Conservation (phyloP, 2,113 vertebrate species). For the Parotia lawesii region DNA sequence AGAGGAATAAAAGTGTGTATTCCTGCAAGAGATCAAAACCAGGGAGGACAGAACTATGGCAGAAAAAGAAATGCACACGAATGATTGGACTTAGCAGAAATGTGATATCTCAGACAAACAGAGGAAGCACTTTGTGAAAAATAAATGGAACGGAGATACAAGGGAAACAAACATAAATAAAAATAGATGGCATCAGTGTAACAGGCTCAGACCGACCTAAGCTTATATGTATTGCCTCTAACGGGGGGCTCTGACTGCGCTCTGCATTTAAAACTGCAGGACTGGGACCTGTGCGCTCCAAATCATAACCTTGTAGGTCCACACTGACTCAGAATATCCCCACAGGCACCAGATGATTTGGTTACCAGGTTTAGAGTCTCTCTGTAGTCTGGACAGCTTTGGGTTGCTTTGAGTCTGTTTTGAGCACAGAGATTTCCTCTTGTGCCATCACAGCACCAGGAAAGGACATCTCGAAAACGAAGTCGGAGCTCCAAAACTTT, state of each 20-base stretch:
- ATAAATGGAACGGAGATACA: neutral
- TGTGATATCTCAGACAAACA: neutral
- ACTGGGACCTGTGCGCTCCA: neutral
- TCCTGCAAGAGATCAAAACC: conserved; percentile 15
- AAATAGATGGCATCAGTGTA: neutral
- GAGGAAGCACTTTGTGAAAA: neutral
- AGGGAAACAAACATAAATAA: neutral
- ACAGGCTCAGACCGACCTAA: neutral
- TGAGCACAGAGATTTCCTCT: neutral
- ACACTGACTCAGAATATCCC: neutral
- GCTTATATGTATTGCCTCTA: neutral
- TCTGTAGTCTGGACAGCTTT: neutral
- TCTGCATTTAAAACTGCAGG: neutral
- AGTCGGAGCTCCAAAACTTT: neutral
- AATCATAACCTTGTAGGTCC: neutral
- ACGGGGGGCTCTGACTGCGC: neutral
- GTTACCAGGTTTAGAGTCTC: neutral
- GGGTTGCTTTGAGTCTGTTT: neutral
- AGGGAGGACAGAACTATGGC: neutral
- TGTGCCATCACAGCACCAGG: neutral
- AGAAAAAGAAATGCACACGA: neutral
- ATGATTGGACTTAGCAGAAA: conserved; percentile 4
- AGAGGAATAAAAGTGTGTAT: neutral
- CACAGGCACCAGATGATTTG: neutral
- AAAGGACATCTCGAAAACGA: neutral